Conservation (phyloP, 1,140 invertebrate species). For the Trypoxylus dichotomus region DNA sequence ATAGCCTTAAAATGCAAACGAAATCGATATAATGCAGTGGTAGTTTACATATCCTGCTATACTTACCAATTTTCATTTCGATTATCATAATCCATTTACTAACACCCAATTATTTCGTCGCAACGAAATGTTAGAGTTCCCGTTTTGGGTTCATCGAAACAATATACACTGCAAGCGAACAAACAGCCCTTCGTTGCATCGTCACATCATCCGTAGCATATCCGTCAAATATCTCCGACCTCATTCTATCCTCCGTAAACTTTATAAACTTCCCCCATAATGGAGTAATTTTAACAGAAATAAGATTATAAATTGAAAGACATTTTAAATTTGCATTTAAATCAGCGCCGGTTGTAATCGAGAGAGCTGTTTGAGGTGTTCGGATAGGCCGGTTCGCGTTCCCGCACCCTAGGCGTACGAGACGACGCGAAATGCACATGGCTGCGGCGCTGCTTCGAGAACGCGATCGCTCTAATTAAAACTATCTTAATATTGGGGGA, state of each 20-base stretch:
- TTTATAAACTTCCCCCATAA: conserved; percentile 40
- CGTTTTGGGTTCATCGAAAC: background rate
- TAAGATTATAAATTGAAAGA: conserved; percentile 54
- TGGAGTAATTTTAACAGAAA: conserved; percentile 53
- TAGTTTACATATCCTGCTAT: background rate
- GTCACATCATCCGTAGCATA: background rate
- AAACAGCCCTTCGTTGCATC: background rate
- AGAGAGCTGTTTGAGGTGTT: conserved; percentile 1
- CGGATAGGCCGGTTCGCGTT: background rate
- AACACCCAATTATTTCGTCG: background rate
- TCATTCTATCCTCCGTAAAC: background rate
- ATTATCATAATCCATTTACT: background rate
- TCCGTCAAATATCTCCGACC: background rate
- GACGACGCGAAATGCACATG: background rate
- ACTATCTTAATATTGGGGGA: conserved; percentile 52
- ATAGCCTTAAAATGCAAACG: too few relatives aligned
- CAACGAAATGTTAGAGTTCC: background rate
- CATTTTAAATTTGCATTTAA: conserved; percentile 52
- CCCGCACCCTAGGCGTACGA: conserved; percentile 9
- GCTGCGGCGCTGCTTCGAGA: conserved; percentile 3
- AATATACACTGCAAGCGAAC: background rate
- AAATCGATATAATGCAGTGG: too few relatives aligned
- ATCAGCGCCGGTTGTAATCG: conserved; percentile 51
- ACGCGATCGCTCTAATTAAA: conserved; percentile 52
- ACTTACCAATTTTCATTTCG: background rate